These are phyloP conservation scores for Symphodus melops DNA, from an alignment of 2,113 vertebrate genomes.

Conservation along the genomic window DNA sequence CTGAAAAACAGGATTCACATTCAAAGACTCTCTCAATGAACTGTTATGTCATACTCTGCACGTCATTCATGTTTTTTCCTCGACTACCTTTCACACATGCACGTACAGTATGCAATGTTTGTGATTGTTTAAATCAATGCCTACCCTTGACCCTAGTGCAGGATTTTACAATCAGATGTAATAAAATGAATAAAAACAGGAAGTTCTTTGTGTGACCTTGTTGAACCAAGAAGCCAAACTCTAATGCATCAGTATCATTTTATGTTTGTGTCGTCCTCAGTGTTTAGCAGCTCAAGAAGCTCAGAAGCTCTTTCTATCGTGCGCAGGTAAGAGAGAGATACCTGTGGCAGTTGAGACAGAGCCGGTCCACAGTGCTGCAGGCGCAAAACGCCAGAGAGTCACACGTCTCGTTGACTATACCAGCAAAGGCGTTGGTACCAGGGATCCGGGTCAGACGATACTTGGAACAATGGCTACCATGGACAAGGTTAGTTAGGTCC, in stretches of 20 bases:
- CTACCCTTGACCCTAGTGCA: neutral
- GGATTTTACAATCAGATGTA: neutral
- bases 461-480: conserved; percentile 97
- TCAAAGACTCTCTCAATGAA: neutral
- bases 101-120: no score
- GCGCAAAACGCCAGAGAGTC: conserved; percentile 98
- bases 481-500: conserved; percentile 97
- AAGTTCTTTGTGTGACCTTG: neutral
- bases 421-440: conserved; percentile 95
- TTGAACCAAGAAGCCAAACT: neutral
- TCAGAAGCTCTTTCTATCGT: neutral
- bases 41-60: neutral
- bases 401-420: conserved; percentile 97
- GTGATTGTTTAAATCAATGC: no score
- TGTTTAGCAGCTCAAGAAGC: neutral
- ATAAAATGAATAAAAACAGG: no score
- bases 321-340: conserved; percentile 74
- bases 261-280: neutral
- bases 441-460: conserved; percentile 95
- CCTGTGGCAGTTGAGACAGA: conserved; percentile 99
- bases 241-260: neutral
- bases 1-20: conserved; percentile 73
- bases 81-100: no score
- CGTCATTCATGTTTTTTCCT: neutral
- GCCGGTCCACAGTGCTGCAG: conserved; percentile 97